Percentiles rank a stretch among this genome's conserved stretches.
Conservation (phyloP, 2,797 vertebrate genomes). For the Discoglossus pictus region DNA sequence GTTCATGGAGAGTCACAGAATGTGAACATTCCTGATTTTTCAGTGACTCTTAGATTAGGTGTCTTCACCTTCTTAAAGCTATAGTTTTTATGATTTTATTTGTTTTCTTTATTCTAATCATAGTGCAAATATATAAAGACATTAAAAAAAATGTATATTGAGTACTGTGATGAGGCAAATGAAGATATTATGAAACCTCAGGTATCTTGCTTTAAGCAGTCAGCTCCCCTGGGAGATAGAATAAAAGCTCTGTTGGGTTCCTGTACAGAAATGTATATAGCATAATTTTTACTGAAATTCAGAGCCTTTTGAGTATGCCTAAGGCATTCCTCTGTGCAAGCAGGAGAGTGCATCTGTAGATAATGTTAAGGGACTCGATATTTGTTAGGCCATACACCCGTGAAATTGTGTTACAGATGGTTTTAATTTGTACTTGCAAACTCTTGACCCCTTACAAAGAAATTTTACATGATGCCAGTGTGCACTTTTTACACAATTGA, state of each 20-base stretch:
- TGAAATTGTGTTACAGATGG: slow-evolving; percentile 67
- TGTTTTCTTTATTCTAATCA: slow-evolving; percentile 62
- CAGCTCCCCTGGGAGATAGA: slow-evolving; percentile 74
- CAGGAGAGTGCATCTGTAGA: slow-evolving; percentile 60
- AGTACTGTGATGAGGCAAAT: slow-evolving; percentile 78
- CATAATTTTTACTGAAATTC: slow-evolving; percentile 78
- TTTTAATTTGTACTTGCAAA: slow-evolving; percentile 67
- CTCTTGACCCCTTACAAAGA: slow-evolving; percentile 11
- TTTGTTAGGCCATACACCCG: slow-evolving; percentile 79
- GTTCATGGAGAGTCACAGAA: slow-evolving; percentile 27
- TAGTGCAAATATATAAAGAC: slow-evolving; percentile 76
- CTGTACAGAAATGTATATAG: slow-evolving; percentile 92
- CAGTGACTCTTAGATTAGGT: slow-evolving; percentile 56
- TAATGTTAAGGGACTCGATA: slow-evolving; percentile 82
- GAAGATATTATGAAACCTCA: slow-evolving; percentile 89
- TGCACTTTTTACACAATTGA: slow-evolving; percentile 60
- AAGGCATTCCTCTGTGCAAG: neutral
- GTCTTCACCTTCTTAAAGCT: slow-evolving; percentile 69
- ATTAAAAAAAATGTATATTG: slow-evolving; percentile 70
- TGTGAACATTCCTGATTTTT: slow-evolving; percentile 41
- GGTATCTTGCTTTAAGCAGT: slow-evolving; percentile 86
- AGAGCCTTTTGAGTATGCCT: slow-evolving; percentile 31
- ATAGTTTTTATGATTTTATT: slow-evolving; percentile 63
- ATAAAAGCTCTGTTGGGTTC: slow-evolving; percentile 69
- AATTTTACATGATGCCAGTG: slow-evolving; percentile 20